Evolutionary conservation across 2,113 vertebrate genomes (phyloP).

Genomic region (Antechinus stuartii): DNA sequence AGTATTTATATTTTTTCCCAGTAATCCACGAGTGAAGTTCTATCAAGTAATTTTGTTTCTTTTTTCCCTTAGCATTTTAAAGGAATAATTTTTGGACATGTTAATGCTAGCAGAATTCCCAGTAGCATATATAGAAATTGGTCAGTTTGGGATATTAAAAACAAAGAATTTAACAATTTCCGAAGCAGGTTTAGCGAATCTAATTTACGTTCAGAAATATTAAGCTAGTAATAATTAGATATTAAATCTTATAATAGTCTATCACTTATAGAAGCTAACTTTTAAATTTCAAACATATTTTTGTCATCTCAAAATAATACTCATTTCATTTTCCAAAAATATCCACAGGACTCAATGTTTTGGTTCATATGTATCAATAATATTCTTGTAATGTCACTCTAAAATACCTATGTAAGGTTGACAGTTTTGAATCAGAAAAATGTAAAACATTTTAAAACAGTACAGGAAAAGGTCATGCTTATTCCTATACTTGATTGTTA

Average conservation of each 20-base stretch:
- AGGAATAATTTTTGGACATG: constrained; percentile 62
- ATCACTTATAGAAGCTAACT: constrained; percentile 32
- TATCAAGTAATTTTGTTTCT: constrained; percentile 66
- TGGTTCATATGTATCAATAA: constrained; percentile 41
- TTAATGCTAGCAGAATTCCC: constrained; percentile 64
- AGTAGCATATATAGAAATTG: constrained; percentile 66
- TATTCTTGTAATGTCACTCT: constrained; percentile 53
- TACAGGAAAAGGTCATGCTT: constrained; percentile 50
- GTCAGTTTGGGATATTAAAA: not conserved
- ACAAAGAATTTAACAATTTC: constrained; percentile 50
- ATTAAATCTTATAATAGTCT: constrained; percentile 64
- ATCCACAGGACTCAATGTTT: constrained; percentile 62
- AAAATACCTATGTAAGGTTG: constrained; percentile 58
- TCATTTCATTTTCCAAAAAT: constrained; percentile 70
- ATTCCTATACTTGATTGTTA: constrained; percentile 52
- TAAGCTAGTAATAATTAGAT: constrained; percentile 62
- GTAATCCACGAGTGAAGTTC: constrained; percentile 64
- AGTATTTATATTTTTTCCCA: constrained; percentile 19
- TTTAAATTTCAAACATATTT: constrained; percentile 62
- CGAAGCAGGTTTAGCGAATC: constrained; percentile 66
- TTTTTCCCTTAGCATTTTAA: constrained; percentile 65
- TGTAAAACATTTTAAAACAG: constrained; percentile 57
- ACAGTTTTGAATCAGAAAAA: constrained; percentile 69
- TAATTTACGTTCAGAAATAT: constrained; percentile 63
- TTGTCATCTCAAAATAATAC: constrained; percentile 73